Percentiles rank a stretch among this genome's conserved stretches.
phyloP scores from a whole-genome alignment of 2,113 vertebrate species.

The Callipepla californica region DNA sequence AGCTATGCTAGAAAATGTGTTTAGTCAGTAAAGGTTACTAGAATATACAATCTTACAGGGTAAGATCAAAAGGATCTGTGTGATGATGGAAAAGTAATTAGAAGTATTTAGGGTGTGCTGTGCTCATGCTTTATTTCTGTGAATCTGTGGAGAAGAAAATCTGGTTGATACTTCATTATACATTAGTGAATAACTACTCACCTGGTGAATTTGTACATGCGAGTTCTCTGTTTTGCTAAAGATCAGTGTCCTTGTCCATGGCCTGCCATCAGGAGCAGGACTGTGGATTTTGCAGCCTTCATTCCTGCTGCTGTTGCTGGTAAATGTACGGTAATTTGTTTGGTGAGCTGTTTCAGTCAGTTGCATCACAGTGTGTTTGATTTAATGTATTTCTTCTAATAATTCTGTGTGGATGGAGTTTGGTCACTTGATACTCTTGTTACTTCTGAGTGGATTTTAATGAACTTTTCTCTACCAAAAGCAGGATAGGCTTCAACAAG shows the following conservation, averaged over 20 bases:
- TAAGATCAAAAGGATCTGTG: not conserved
- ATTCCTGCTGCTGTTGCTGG: not conserved
- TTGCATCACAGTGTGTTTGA: not conserved
- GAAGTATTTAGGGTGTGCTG: not conserved
- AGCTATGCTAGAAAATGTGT: not conserved
- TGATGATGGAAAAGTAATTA: not conserved
- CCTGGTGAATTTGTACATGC: not conserved
- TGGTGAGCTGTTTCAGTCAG: not conserved
- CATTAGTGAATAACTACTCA: not conserved
- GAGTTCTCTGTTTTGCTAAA: not conserved
- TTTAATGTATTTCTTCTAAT: not conserved
- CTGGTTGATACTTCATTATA: not conserved
- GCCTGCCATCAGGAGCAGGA: not conserved
- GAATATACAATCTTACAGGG: not conserved
- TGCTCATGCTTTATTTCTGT: not conserved
- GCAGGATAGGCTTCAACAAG: not conserved
- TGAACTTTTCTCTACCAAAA: not conserved
- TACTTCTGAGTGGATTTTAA: conserved; percentile 1
- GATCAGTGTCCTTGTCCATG: not conserved
- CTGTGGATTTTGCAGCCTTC: not conserved
- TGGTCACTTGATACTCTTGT: not conserved
- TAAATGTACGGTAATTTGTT: not conserved
- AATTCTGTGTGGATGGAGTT: not conserved
- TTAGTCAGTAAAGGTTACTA: not conserved
- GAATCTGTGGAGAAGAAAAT: not conserved